Base-by-base conservation (phyloP, 2,797 vertebrate species). In the Chlorospingus flavigularis region DNA sequence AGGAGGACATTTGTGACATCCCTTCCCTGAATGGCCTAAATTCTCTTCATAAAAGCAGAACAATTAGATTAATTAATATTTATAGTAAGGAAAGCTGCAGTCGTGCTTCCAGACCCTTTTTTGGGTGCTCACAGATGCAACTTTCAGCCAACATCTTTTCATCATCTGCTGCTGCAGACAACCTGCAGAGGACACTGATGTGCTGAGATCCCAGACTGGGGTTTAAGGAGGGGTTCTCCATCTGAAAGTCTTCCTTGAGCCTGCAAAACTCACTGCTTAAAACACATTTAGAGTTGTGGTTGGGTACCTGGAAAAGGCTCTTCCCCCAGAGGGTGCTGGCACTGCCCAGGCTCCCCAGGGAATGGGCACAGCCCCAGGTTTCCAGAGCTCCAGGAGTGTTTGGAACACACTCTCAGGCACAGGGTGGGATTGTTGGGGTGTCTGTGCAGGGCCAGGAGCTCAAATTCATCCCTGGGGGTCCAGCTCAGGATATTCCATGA, bases 331-430 rank as follows among this genome's bases (percentile, higher is more conserved):
- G 39, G 13, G 20, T 33, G 55, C 4, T 77, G 40, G 39, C 39
- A 76, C 24, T 68, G 39, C 6, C 2, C 62, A 53, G 65, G 55
- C 40, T 70, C 14, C 55, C 25, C 55, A 70, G 33, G 42, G 17
- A 47, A 47, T 47, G 45, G 35, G 2, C 21, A 48, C 2, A 3
- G 26, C 40, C 14, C 47, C 1, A 48, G 31, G 7, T 62, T 74
- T 6, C 25, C 77, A 74, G 54, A 35, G 40, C 47, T 61, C 40
- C 54, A 40, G 72, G 33, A 31, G 45, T 0, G 8, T 20, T 65
- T 35, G 58, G 39, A 23, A 6, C 19, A 2, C 0, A 0, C 12
- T 50, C 4, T 2, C 14, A 58, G 51, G 19, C 2, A 10, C 28
- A 39, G 14, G 19, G 12, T 47, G 39, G 58, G 45, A 51, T 47